phyloP scores from a whole-genome alignment of 1,140 invertebrate species.

The Papilio helenus region DNA sequence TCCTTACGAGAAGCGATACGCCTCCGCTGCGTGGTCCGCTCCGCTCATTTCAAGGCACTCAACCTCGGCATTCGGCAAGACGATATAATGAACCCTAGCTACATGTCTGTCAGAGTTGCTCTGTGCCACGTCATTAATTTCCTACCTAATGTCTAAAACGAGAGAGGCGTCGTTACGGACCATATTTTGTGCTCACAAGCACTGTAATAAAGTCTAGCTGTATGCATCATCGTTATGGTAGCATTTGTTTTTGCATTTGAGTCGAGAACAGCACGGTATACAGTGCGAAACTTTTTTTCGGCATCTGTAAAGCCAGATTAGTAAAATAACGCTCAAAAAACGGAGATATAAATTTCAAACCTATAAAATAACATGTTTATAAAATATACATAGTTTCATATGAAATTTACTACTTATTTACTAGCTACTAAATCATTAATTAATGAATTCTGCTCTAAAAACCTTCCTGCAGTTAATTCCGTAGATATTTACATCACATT shows the following conservation, averaged over 20 bases:
- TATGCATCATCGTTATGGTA: conserved; percentile 45
- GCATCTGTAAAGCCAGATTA: background rate
- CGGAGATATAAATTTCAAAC: background rate
- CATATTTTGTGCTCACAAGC: conserved; percentile 69
- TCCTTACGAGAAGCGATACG: conserved; percentile 19
- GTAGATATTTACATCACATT: no score
- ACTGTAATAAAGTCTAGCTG: conserved; percentile 51
- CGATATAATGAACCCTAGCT: conserved; percentile 59
- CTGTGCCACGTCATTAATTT: conserved; percentile 76
- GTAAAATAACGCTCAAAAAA: background rate
- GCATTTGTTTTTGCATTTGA: conserved; percentile 20
- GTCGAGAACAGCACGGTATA: background rate
- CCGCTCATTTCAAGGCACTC: background rate
- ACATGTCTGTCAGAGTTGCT: conserved; percentile 63
- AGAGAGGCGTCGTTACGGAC: conserved; percentile 58
- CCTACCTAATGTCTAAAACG: conserved; percentile 72
- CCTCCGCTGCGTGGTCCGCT: background rate
- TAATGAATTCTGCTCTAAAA: no score
- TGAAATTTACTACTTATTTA: no score
- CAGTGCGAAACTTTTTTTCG: conserved; percentile 14
- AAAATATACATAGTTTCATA: background rate
- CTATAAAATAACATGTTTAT: background rate
- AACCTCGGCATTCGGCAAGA: conserved; percentile 48
- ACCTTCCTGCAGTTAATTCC: no score
- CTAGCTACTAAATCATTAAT: no score